Evolutionary conservation across 2,888 invertebrate species (phyloP), one percentile per base, ranked within the genome.

Genomic region (Hypsopygia costalis): DNA sequence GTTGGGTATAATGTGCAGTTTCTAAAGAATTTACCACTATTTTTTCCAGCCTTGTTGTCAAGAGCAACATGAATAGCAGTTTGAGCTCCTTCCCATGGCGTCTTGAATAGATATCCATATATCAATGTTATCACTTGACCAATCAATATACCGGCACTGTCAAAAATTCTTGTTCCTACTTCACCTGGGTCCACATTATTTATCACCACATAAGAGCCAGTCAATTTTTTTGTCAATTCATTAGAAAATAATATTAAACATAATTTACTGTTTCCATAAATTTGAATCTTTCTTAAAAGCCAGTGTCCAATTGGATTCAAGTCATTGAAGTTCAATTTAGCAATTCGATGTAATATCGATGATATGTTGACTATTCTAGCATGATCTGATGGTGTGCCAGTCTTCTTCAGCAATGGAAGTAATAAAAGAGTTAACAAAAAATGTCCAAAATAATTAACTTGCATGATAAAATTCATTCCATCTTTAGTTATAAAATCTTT

Each of bases 151-250:
- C 52, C 52, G 0, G 34, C 1, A 1, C 53, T 51, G 1, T 56
- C 83, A 91, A 93, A 94, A 30, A 95, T 95, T 10, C 91, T 92
- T 0, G 94, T 93, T 52, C 94, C 93, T 29, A 95, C 93, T 72
- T 93, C 89, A 6, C 97, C 96, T 0, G 97, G 97, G 78, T 96
- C 95, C n/a, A 95, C 82, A 55, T 91, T 93, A 64, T 96, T 96
- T 0, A 92, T 93, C 0, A 94, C 93, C 0, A 96, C 92, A 21
- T 91, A 91, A 0, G 91, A 77, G 1, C 91, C 70, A 59, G 83
- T 79, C 57, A 95, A 61, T 1, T 90, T 90, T 75, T 91, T 91
- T 11, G 92, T 92, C 3, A 95, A 61, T 5, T 96, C 95, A 25
- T 90, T 80, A 0, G 94, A 92, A 52, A 92, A 92, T 0, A 94